Conservation (phyloP, 2,888 invertebrate genomes). For the Halictus ligatus region DNA sequence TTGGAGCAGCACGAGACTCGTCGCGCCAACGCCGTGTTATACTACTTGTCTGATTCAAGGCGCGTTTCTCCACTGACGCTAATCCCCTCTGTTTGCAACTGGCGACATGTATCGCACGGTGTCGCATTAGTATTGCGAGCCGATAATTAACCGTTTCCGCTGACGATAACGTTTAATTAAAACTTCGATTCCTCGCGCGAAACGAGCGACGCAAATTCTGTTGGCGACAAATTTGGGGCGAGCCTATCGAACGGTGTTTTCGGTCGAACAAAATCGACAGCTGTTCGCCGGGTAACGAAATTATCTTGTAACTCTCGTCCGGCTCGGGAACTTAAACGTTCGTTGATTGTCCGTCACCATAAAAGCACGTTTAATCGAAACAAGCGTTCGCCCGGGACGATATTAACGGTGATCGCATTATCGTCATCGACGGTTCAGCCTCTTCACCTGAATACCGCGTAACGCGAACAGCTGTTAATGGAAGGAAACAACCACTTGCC, state of each 20-base stretch:
- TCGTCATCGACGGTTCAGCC: slow-evolving; percentile 19
- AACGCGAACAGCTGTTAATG: slow-evolving; percentile 33
- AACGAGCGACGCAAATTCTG: background rate
- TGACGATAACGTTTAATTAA: slow-evolving; percentile 14
- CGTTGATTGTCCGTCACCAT: background rate
- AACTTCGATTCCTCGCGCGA: background rate
- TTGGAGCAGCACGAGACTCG: background rate
- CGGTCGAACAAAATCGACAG: background rate
- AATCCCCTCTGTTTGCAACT: background rate
- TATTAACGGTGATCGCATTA: slow-evolving; percentile 46
- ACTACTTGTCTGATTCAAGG: slow-evolving; percentile 37
- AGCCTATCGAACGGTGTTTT: background rate
- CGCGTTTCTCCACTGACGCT: slow-evolving; percentile 43
- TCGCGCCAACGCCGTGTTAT: background rate
- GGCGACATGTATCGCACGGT: background rate
- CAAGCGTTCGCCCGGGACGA: slow-evolving; percentile 29
- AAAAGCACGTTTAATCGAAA: slow-evolving; percentile 30
- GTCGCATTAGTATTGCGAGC: background rate
- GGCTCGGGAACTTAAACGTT: background rate
- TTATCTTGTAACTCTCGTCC: too few relatives aligned
- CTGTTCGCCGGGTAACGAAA: background rate
- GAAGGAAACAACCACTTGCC: background rate
- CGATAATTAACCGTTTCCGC: background rate
- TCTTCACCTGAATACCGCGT: slow-evolving; percentile 11
- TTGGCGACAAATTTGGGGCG: background rate